Percentiles rank a stretch among this genome's conserved stretches.
phyloP scores from a whole-genome alignment of 2,888 invertebrate genomes.

The Allolobophora icterica region DNA sequence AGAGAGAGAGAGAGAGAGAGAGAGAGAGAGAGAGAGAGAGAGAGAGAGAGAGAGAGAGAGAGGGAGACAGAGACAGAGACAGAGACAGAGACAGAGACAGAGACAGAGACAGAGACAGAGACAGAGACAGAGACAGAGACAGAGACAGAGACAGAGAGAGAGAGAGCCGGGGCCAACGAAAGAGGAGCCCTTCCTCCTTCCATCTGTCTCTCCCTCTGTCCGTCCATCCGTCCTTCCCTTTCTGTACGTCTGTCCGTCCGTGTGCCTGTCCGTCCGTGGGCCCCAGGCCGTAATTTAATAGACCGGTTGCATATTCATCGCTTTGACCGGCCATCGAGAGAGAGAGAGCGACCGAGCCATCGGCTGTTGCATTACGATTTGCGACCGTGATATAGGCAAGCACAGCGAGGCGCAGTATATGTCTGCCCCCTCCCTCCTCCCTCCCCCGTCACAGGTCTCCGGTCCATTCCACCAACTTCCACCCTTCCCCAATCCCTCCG shows the following conservation, averaged over 20 bases:
- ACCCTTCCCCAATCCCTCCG: background rate
- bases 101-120: too few relatives aligned
- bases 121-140: too few relatives aligned
- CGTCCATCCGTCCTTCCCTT: too few relatives aligned
- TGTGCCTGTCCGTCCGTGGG: background rate
- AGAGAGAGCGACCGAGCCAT: background rate
- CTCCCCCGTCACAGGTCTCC: background rate
- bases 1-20: too few relatives aligned
- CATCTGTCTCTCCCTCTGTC: too few relatives aligned
- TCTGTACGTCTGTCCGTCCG: too few relatives aligned
- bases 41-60: background rate
- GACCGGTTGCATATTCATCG: constrained; percentile 12
- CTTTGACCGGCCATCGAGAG: background rate
- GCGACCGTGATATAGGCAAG: background rate
- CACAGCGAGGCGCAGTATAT: background rate
- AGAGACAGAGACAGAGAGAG: too few relatives aligned
- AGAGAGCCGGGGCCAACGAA: background rate
- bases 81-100: too few relatives aligned
- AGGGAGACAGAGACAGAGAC: too few relatives aligned
- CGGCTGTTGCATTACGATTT: background rate
- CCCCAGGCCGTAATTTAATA: background rate
- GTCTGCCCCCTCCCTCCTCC: background rate
- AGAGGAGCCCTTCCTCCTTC: background rate
- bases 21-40: too few relatives aligned
- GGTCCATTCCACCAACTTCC: background rate